These are phyloP conservation scores for Podarcis cretensis DNA, from an alignment of 2,113 vertebrate genomes.

Conservation along the genomic window DNA sequence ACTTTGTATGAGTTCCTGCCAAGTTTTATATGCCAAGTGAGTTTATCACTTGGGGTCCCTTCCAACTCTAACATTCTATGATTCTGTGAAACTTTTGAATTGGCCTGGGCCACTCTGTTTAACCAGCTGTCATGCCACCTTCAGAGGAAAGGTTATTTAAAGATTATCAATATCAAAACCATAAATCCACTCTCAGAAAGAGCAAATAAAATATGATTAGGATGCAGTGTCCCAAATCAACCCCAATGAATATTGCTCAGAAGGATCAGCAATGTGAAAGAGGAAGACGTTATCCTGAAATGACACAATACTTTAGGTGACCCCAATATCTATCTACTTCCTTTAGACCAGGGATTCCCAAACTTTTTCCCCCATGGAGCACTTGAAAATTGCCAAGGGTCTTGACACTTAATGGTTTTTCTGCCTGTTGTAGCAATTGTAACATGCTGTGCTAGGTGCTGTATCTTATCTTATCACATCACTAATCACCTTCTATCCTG, in stretches of 20 bases:
- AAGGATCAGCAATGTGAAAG: background rate
- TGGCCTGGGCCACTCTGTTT: background rate
- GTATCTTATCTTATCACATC: too few relatives aligned
- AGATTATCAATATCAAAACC: background rate
- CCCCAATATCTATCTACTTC: background rate
- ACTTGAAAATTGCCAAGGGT: too few relatives aligned
- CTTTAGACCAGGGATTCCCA: background rate
- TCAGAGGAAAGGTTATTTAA: background rate
- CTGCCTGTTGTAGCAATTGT: too few relatives aligned
- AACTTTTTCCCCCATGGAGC: too few relatives aligned
- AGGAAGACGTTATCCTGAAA: background rate
- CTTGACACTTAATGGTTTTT: too few relatives aligned
- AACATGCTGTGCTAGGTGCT: too few relatives aligned
- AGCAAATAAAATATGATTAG: accelerated
- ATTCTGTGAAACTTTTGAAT: background rate
- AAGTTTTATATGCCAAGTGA: background rate
- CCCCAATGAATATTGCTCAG: background rate
- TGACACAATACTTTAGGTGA: background rate
- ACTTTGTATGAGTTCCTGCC: background rate
- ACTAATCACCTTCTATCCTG: too few relatives aligned
- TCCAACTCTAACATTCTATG: too few relatives aligned
- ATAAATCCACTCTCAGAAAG: background rate
- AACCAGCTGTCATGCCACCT: background rate
- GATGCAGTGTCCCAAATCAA: background rate
- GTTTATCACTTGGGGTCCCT: background rate